Evolutionary conservation across 1,140 invertebrate species (phyloP).

Genomic region (Xylocopa sonorina): DNA sequence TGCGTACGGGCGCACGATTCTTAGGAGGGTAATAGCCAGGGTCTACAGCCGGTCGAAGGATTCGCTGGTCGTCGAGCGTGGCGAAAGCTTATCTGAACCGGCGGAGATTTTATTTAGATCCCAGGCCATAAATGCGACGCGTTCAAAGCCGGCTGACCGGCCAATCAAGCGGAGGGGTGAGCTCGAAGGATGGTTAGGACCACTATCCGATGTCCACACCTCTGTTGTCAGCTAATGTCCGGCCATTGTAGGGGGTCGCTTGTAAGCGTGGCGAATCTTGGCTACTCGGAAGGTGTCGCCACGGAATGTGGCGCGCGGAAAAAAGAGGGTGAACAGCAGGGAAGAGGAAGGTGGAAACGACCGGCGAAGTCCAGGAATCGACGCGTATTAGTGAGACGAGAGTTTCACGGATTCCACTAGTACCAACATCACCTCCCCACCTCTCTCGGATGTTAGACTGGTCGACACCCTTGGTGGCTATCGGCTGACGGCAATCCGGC

Average conservation of each 20-base stretch:
- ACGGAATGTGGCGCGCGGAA: slow-evolving; percentile 14
- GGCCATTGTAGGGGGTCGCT: slow-evolving; percentile 74
- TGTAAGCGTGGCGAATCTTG: slow-evolving; percentile 70
- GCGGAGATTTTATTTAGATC: slow-evolving; percentile 82
- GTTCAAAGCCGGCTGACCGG: slow-evolving; percentile 61
- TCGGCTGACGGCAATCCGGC: slow-evolving; percentile 79
- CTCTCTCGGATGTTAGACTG: slow-evolving; percentile 21
- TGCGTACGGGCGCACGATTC: background rate
- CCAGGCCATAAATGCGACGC: slow-evolving; percentile 78
- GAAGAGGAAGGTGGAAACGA: slow-evolving; percentile 20
- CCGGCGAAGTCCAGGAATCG: slow-evolving; percentile 45
- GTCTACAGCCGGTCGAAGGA: slow-evolving; percentile 16
- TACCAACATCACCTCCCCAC: slow-evolving; percentile 29
- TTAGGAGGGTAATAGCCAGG: too few species aligned
- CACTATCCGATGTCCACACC: slow-evolving; percentile 79
- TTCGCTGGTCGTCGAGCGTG: slow-evolving; percentile 28
- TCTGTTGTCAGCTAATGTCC: slow-evolving; percentile 80
- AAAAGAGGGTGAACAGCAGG: slow-evolving; percentile 20
- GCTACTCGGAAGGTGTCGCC: slow-evolving; percentile 54
- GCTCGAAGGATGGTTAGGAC: slow-evolving; percentile 62
- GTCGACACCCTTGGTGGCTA: slow-evolving; percentile 68
- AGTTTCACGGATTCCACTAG: slow-evolving; percentile 60
- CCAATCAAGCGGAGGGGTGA: slow-evolving; percentile 63
- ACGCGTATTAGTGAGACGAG: slow-evolving; percentile 66
- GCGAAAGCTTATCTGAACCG: slow-evolving; percentile 67